Base-by-base conservation (phyloP, 2,113 vertebrate species). In the Xiphias gladius region DNA sequence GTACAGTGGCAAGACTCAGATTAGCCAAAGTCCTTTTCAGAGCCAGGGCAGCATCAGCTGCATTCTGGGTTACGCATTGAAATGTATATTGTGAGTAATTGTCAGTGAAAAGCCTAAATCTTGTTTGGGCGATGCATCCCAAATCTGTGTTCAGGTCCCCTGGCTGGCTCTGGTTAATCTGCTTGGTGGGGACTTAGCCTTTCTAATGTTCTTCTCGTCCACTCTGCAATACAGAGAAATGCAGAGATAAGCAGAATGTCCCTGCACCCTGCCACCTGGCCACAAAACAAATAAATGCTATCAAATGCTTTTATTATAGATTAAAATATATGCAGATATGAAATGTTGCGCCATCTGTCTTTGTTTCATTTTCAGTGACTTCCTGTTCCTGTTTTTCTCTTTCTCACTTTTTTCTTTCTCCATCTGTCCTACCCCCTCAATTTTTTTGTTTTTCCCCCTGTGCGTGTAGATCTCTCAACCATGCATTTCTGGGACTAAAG, bases 71-170 rank as follows among this genome's bases (percentile, higher is more conserved):
- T 86, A 73, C 35, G 8, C 79, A 43, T 50, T 87, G 83, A 88
- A 91, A 92, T 88, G 59, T 87, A 90, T 67, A 87, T 85, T 85
- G 61, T 75, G 82, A 90, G 89, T 93, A 90, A 92, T 93, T 90
- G 89, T 87, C 89, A 92, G 87, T 89, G 88, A 93, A 93, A 91
- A 91, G 88, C 69, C 79, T 72, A 82, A 92, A 94, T 91, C 92
- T 88, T 86, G 76, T 92, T 93, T 82, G 88, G 79, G 82, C 63
- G 79, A 88, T 83, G 91, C 88, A 78, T 88, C 89, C 89, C 80
- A 88, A 92, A 92, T 93, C 91, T 91, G 73, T 82, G 80, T 80
- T 89, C 82, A 80, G 83, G 81, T 81, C 84, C 77, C 66, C 50
- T 69, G 80, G 76, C 85, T 71, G 79, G 39, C 75, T 83, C 58